Evolutionary conservation across 2,113 vertebrate genomes (phyloP).

Genomic region (Garra rufa): DNA sequence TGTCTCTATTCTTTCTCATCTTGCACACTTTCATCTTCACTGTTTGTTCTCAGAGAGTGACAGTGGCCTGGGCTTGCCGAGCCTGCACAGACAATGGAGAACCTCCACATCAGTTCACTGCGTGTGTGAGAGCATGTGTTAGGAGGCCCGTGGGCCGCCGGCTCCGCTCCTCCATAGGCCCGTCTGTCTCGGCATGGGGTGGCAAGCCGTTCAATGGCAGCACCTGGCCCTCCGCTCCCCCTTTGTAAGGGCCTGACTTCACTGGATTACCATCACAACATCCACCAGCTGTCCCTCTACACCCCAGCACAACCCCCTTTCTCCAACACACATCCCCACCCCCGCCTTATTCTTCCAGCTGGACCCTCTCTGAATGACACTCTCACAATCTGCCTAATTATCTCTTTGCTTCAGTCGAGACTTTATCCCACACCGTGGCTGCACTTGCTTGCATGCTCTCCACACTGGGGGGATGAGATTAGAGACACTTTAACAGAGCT

Average conservation of each 20-base stretch:
- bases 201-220: constrained; percentile 80
- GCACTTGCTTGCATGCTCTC: constrained; percentile 59
- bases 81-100: constrained; percentile 36
- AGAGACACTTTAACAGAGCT: constrained; percentile 66
- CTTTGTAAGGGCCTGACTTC: constrained; percentile 81
- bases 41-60: constrained; percentile 49
- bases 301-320: constrained; percentile 50
- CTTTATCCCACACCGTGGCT: constrained; percentile 58
- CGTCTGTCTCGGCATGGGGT: constrained; percentile 78
- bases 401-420: constrained; percentile 68
- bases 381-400: constrained; percentile 83
- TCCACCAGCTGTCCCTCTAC: constrained; percentile 82
- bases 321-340: constrained; percentile 49
- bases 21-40: constrained; percentile 54
- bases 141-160: constrained; percentile 62
- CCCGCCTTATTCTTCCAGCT: constrained; percentile 75
- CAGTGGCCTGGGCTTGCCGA: constrained; percentile 9
- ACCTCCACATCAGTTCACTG: constrained; percentile 54
- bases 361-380: constrained; percentile 80
- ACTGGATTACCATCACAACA: constrained; percentile 86
- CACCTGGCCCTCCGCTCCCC: constrained; percentile 80
- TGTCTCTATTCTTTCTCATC: constrained; percentile 28
- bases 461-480: constrained; percentile 60
- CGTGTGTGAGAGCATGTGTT: constrained; percentile 73
- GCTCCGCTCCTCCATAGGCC: constrained; percentile 74